These are phyloP conservation scores for Proteles cristata DNA, from an alignment of 2,113 vertebrate genomes.

Conservation along the genomic window DNA sequence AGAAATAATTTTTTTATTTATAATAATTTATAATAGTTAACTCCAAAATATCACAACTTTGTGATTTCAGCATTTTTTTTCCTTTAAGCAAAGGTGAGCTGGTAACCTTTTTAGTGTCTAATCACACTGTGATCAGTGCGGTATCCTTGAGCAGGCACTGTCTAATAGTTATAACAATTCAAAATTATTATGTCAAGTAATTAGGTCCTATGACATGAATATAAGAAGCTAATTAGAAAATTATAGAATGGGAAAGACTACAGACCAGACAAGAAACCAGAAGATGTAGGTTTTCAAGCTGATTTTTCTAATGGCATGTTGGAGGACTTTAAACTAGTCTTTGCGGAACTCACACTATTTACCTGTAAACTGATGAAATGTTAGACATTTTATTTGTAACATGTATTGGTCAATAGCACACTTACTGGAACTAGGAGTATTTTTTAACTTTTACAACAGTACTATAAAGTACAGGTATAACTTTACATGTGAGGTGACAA, in stretches of 20 bases:
- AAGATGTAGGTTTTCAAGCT: not conserved
- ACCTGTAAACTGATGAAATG: not conserved
- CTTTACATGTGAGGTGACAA: not conserved
- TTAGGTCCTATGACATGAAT: not conserved
- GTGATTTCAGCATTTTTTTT: not conserved
- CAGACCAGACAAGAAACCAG: not conserved
- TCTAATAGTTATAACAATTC: not conserved
- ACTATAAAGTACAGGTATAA: not conserved
- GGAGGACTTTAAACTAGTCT: not conserved
- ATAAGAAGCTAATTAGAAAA: not conserved
- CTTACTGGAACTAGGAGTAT: not conserved
- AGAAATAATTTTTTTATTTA: conserved; percentile 15
- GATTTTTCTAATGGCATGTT: not conserved
- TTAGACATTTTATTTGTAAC: not conserved
- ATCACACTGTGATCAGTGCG: not conserved
- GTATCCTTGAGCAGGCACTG: not conserved
- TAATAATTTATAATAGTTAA: not conserved
- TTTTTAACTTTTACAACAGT: not conserved
- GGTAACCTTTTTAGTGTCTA: not conserved
- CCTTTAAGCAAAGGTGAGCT: not conserved
- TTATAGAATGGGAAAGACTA: not conserved
- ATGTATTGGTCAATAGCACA: not conserved
- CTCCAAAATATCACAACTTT: not conserved
- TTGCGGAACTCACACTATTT: not conserved
- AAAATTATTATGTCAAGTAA: not conserved